These are phyloP conservation scores for Bombyx mori DNA, from an alignment of 1,140 invertebrate genomes.

Conservation along the genomic window ASM3026992v2 NC_085130.1:16429501-16430000, in stretches of 20 bases:
- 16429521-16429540: conserved; percentile 53
- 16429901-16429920: conserved; percentile 22
- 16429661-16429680: conserved; percentile 45
- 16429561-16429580: conserved; percentile 38
- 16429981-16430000: conserved; percentile 33
- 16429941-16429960: conserved; percentile 14
- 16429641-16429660: conserved; percentile 55
- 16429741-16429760: conserved; percentile 48
- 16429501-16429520: conserved; percentile 53
- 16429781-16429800: conserved; percentile 36
- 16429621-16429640: conserved; percentile 64
- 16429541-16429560: conserved; percentile 53
- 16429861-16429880: conserved; percentile 5
- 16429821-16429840: conserved; percentile 15
- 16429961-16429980: conserved; percentile 29
- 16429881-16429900: conserved; percentile 22
- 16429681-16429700: conserved; percentile 33
- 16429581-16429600: conserved; percentile 31
- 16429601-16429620: conserved; percentile 63
- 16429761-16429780: conserved; percentile 44
- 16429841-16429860: conserved; percentile 24
- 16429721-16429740: conserved; percentile 37
- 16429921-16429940: conserved; percentile 7
- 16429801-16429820: conserved; percentile 28
- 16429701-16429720: conserved; percentile 44